A percentile compares a stretch with the other conserved stretches of the same genome.
Evolutionary conservation across 2,113 vertebrate genomes (phyloP).

Genomic region (Balaeniceps rex): DNA sequence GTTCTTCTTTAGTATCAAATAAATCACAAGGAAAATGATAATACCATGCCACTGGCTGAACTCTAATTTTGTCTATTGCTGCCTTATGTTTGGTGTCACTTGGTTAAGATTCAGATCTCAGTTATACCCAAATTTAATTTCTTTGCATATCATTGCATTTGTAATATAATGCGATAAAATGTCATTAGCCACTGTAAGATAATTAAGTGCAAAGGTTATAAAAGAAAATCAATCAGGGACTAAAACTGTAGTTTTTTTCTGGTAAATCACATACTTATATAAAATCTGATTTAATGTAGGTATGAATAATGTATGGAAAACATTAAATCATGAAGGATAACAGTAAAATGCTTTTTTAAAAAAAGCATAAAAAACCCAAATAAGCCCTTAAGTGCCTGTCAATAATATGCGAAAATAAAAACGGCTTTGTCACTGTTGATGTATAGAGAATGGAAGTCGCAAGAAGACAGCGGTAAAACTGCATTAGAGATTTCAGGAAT

Average conservation of each 20-base stretch:
- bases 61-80: background rate
- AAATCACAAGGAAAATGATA: constrained; percentile 13
- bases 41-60: background rate
- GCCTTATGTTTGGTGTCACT: background rate
- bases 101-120: background rate
- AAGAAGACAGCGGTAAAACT: background rate
- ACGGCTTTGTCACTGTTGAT: background rate
- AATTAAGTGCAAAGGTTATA: constrained; percentile 50
- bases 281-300: background rate
- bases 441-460: background rate
- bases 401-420: background rate
- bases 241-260: background rate
- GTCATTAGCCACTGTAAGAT: background rate
- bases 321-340: background rate
- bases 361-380: background rate
- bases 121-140: background rate
- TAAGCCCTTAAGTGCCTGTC: background rate
- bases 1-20: background rate
- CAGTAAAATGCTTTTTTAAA: background rate
- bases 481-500: background rate
- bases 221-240: background rate
- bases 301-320: background rate
- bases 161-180: constrained; percentile 34
- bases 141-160: constrained; percentile 3
- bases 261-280: background rate